Evolutionary conservation across 2,888 invertebrate genomes (phyloP), one percentile per base, ranked within the genome.

Genomic region (Pycnomerus fuliginosus): DNA sequence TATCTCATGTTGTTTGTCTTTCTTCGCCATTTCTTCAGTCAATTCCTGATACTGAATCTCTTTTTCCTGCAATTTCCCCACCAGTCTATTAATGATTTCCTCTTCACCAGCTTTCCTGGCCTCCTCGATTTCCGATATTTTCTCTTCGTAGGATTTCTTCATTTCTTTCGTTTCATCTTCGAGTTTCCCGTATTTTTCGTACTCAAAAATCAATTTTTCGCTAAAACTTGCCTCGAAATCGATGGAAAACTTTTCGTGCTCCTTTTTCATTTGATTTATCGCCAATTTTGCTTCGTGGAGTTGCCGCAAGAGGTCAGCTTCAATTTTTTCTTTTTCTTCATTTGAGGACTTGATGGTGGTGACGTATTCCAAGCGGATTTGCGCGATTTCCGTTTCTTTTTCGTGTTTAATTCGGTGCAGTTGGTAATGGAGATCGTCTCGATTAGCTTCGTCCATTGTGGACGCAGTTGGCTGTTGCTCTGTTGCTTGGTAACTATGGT

Each of bases 151-250:
- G 48, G 80, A 79, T 50, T 79, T 76, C 24, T 83, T 74, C 77
- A 87, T 82, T 48, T 78, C 73, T 12, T 77, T 76, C 57, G 83
- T 81, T 63, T 82, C 84, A 44, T 83, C 80, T 67, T 87, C 85
- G 31, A 92, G 76, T 28, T 75, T 78, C 69, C 83, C 79, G 68
- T 87, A 92, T 74, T 93, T 92, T 61, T 93, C 89, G 65, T 92
- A 95, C 71, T 96, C 95, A 46, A 81, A 77, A 61, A 94, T 87
- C 50, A 96, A 78, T 67, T 90, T 88, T 50, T 86, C 82, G 63
- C 92, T 90, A 64, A 87, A 90, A 64, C 81, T 84, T 1, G 82
- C 82, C 65, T 90, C 88, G 49, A 87, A 70, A 16, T 80, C 75
- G 56, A 85, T 80, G 50, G 87, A 72, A 10, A 78, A 80, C 44